Base-by-base conservation (phyloP, 2,888 invertebrate genomes). In the Caenorhabditis becei region DNA sequence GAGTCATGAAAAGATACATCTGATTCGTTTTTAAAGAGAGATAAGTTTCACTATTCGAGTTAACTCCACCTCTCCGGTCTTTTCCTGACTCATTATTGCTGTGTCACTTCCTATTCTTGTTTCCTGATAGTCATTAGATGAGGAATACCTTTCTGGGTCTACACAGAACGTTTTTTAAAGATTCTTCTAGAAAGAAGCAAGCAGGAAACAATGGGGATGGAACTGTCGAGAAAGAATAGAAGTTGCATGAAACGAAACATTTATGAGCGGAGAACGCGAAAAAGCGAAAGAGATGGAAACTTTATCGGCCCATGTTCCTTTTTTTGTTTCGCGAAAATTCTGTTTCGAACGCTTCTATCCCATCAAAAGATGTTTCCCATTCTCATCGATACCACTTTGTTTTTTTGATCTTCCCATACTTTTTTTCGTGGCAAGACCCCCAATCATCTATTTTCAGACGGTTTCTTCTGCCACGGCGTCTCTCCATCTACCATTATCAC, bases 241-340 rank as follows among this genome's bases (percentile, higher is more conserved):
- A 62, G 35, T 37, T 51, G 59, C 53, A 41, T 32, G 23, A 51
- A 53, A 53, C 53, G 58, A 54, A 28, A 24, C 20, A 51, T 69
- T 71, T 71, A 71, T 62, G 53, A 44, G 62, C 62, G 62, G 44
- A 28, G 24, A 59, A 58, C 58, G 54, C 8, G 41, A 41, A 62
- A 23, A 37, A 62, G 41, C 71, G 54, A 71, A 51, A 71, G 28
- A 26, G 54, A 54, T 54, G 28, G 71, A 54, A 71, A 62, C 28
- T 54, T 62, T 62, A 47, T 61, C 51, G 32, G 26, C 32, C n/a
- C 35, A 35, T 51, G 10, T 35, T 18, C 20, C 18, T 35, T 49
- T 59, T 70, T 61, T 62, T 53, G 11, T 59, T 67, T 18, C 54
- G 41, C 41, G 41, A 14, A 41, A 41, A 11, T 41, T 41, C 41